These are phyloP conservation scores for Brachylomia viminalis DNA, from an alignment of 2,888 invertebrate species.

Conservation along the genomic window DNA sequence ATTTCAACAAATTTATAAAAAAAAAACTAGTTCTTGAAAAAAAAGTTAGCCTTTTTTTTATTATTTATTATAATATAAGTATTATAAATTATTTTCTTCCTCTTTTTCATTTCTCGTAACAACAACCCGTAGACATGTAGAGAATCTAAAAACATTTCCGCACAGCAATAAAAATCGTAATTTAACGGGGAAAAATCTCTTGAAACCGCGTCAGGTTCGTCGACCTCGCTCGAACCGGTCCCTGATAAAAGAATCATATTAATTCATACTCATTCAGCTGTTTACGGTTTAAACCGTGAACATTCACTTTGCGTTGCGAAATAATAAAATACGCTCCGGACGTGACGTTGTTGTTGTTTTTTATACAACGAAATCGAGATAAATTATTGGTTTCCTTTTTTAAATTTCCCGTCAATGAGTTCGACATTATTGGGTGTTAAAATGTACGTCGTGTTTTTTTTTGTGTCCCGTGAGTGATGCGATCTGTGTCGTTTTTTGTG, in stretches of 20 bases:
- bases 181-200: slow-evolving; percentile 67
- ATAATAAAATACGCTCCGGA: slow-evolving; percentile 55
- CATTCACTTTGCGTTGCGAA: slow-evolving; percentile 56
- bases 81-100: not conserved
- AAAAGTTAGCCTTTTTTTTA: too few relatives aligned
- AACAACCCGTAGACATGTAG: not conserved
- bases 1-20: not conserved
- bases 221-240: slow-evolving; percentile 78
- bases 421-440: slow-evolving; percentile 43
- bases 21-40: not conserved
- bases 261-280: slow-evolving; percentile 76
- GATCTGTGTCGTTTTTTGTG: slow-evolving; percentile 4
- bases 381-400: slow-evolving; percentile 55
- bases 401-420: slow-evolving; percentile 57
- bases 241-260: slow-evolving; percentile 83
- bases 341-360: slow-evolving; percentile 46
- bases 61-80: too few relatives aligned
- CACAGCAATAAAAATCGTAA: slow-evolving; percentile 65
- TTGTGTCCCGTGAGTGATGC: not conserved
- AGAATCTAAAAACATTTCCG: not conserved
- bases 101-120: not conserved
- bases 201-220: slow-evolving; percentile 69
- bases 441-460: slow-evolving; percentile 20
- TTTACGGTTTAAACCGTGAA: slow-evolving; percentile 67
- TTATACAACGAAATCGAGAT: slow-evolving; percentile 34